Evolutionary conservation across 2,888 invertebrate genomes (phyloP).

Genomic region (Eilema sororculum): DNA sequence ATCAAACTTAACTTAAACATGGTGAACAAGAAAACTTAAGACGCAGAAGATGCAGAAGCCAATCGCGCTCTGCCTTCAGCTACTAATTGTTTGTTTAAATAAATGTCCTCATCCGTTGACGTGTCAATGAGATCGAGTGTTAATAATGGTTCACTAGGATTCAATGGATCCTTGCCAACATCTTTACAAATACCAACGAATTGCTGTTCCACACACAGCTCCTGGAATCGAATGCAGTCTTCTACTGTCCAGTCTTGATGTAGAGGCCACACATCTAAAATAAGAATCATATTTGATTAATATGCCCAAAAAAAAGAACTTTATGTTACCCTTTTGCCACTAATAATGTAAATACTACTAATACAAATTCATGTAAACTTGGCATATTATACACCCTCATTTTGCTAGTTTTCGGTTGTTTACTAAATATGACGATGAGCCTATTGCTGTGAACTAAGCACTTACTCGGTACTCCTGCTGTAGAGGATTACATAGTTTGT

Average conservation of each 20-base stretch:
- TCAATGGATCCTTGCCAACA: slow-evolving; percentile 87
- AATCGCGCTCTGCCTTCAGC: slow-evolving; percentile 87
- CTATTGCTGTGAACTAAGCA: too few relatives aligned
- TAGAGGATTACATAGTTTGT: too few relatives aligned
- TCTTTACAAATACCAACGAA: slow-evolving; percentile 90
- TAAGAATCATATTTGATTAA: slow-evolving; percentile 7
- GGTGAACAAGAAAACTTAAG: slow-evolving; percentile 21
- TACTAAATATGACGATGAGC: too few relatives aligned
- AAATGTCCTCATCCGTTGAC: slow-evolving; percentile 89
- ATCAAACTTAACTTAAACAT: slow-evolving; percentile 40
- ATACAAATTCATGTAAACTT: too few relatives aligned
- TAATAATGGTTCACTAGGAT: slow-evolving; percentile 88
- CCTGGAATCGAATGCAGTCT: slow-evolving; percentile 91
- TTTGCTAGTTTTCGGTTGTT: too few relatives aligned
- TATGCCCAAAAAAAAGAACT: too few relatives aligned
- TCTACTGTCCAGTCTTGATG: slow-evolving; percentile 91
- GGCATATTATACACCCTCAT: too few relatives aligned
- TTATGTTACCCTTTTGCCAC: not conserved
- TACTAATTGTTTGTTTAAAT: slow-evolving; percentile 89
- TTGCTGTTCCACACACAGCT: slow-evolving; percentile 89
- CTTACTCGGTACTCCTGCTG: too few relatives aligned
- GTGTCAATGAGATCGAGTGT: slow-evolving; percentile 91
- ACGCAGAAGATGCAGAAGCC: slow-evolving; percentile 57
- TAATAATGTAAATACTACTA: too few relatives aligned
- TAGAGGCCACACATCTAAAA: slow-evolving; percentile 83